These are phyloP conservation scores for Cairina moschata DNA, from an alignment of 2,113 vertebrate species.

Conservation along the genomic window DNA sequence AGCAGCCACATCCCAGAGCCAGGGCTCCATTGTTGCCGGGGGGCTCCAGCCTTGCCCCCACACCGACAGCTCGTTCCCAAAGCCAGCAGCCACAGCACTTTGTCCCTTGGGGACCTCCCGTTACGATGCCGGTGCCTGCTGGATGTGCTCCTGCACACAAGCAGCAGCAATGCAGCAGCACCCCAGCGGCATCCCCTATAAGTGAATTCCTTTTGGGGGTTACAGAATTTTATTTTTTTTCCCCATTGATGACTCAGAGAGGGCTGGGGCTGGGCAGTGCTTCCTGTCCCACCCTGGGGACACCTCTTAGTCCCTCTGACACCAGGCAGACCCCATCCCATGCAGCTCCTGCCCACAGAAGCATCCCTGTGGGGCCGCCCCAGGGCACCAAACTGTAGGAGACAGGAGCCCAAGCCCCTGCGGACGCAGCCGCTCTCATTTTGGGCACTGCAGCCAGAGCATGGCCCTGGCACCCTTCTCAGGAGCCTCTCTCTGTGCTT, in stretches of 20 bases:
- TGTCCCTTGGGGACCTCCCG: too few relatives aligned
- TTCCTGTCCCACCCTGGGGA: accelerated
- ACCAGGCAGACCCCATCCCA: neutral
- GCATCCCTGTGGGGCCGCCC: too few relatives aligned
- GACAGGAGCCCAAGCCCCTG: neutral
- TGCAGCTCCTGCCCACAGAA: neutral
- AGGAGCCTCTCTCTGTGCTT: neutral
- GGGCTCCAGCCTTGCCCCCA: neutral
- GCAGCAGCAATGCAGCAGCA: neutral
- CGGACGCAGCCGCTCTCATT: accelerated
- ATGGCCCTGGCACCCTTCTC: neutral
- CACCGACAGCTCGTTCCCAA: neutral
- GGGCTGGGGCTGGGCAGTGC: too few relatives aligned
- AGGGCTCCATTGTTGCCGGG: neutral
- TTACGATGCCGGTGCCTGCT: too few relatives aligned
- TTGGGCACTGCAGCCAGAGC: neutral
- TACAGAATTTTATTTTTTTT: neutral
- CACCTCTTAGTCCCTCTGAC: neutral
- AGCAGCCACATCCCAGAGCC: neutral
- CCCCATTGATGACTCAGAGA: neutral
- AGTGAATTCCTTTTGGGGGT: neutral
- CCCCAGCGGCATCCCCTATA: neutral
- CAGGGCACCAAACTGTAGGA: neutral
- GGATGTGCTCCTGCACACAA: too few relatives aligned
- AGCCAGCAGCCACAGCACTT: too few relatives aligned